Percentiles rank a stretch among this genome's conserved stretches.
Conservation (phyloP, 92 coral and sea anemone species). For the Paramuricea clavata region DNA sequence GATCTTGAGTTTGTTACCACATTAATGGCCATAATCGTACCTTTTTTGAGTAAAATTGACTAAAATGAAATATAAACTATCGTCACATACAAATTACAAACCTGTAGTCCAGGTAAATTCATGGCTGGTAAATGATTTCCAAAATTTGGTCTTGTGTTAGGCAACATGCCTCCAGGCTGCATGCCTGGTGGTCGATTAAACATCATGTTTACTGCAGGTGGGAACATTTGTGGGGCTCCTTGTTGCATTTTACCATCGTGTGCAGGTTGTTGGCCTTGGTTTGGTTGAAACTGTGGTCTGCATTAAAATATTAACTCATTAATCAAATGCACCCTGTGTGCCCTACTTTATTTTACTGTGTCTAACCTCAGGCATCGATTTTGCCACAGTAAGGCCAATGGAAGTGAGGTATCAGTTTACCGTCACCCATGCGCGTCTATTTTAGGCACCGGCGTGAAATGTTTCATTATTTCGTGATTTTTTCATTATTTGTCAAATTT, state of each 20-base stretch:
- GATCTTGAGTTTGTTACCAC: no score
- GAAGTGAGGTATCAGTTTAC: no score
- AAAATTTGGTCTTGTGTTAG: constrained; percentile 63
- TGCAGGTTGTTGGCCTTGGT: neutral
- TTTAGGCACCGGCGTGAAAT: no score
- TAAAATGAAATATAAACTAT: neutral
- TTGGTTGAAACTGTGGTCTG: constrained; percentile 33
- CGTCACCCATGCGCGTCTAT: no score
- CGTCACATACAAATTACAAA: neutral
- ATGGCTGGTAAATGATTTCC: constrained; percentile 24
- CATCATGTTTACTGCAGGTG: constrained; percentile 19
- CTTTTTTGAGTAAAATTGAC: neutral
- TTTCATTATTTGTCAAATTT: no score
- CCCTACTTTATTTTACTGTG: no score
- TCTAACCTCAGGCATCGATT: no score
- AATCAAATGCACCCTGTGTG: no score
- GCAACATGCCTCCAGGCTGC: constrained; percentile 78
- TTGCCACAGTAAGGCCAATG: no score
- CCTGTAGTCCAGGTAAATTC: constrained; percentile 48
- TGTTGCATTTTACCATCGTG: neutral
- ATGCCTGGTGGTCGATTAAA: constrained; percentile 74
- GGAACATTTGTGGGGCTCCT: constrained; percentile 5
- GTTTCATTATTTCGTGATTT: no score
- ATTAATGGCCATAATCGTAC: no score
- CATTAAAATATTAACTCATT: neutral